phyloP scores from a whole-genome alignment of 2,888 invertebrate genomes.

The Andricus curvator region DNA sequence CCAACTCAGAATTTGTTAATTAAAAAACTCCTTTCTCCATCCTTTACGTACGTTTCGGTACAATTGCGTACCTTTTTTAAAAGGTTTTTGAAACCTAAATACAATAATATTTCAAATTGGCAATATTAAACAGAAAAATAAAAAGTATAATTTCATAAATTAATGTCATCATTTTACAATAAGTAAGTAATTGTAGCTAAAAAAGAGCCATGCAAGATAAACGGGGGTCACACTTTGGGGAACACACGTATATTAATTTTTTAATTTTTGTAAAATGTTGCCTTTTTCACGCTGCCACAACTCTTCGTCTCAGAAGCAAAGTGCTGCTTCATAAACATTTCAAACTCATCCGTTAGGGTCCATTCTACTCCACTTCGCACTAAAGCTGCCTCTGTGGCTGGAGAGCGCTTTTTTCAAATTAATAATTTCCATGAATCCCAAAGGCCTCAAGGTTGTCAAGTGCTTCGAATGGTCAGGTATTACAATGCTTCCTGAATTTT shows the following conservation, averaged over 20 bases:
- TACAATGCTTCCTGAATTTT: no score
- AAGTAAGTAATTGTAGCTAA: neutral
- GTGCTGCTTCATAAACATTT: constrained; percentile 22
- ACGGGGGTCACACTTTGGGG: neutral
- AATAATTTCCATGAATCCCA: constrained; percentile 18
- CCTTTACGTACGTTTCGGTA: no score
- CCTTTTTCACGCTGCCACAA: neutral
- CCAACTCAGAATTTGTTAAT: no score
- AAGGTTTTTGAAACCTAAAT: no score
- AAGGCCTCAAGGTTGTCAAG: neutral
- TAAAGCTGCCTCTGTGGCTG: neutral
- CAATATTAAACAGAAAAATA: no score
- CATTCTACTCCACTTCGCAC: constrained; percentile 11
- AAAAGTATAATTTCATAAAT: no score
- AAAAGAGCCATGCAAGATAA: neutral
- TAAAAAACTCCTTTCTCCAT: no score
- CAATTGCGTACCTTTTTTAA: no score
- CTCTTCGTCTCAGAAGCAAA: neutral
- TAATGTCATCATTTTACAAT: no score
- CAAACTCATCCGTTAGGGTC: constrained; percentile 19
- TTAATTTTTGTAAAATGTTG: neutral
- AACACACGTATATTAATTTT: neutral
- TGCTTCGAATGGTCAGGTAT: no score
- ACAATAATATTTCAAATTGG: no score
- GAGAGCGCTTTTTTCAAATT: neutral